Evolutionary conservation across 2,113 vertebrate species (phyloP), one percentile per base, ranked within the genome.

Genomic region (Strix aluco): DNA sequence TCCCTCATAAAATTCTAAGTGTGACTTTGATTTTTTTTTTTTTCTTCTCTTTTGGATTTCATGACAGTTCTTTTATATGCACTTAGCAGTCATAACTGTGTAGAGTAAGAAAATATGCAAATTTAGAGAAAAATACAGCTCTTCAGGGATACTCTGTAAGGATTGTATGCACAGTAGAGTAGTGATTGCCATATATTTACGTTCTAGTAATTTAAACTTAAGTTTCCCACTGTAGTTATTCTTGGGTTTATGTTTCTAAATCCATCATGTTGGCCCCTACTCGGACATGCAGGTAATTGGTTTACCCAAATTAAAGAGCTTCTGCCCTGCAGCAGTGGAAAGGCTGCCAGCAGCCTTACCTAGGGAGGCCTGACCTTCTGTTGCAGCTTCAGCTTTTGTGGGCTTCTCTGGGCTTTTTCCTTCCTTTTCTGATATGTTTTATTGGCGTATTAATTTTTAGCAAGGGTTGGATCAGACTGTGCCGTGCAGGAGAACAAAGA

Each of bases 61-160:
- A 1, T 61, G 73, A 58, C 82, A 63, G 78, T 80, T 85, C 58
- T 94, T 95, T 89, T 79, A 38, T 83, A 13, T 44, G 70, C 55
- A 46, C 42, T 92, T 93, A 32, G 32, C 72, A 93, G 67, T 70
- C 32, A 7, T 92, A 82, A 92, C 81, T 86, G 74, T 3, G 12
- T 70, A 57, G 81, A 90, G 25, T 83, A 88, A 90, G 92, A 66
- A 93, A 96, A 91, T 86, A 90, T 19, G 74, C 89, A 91, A 92
- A 95, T 95, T 69, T 34, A 2, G 30, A 80, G 74, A 75, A 67
- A 62, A 94, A 59, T 86, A 77, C 22, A 72, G 71, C 59, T 93
- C 85, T 96, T 89, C 3, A 46, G 89, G 92, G 89, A 59, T 89
- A 49, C 29, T 77, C 65, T 52, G 32, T 7, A 30, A 71, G 59